phyloP scores from a whole-genome alignment of 2,113 vertebrate species.

The Centropus unirufus region DNA sequence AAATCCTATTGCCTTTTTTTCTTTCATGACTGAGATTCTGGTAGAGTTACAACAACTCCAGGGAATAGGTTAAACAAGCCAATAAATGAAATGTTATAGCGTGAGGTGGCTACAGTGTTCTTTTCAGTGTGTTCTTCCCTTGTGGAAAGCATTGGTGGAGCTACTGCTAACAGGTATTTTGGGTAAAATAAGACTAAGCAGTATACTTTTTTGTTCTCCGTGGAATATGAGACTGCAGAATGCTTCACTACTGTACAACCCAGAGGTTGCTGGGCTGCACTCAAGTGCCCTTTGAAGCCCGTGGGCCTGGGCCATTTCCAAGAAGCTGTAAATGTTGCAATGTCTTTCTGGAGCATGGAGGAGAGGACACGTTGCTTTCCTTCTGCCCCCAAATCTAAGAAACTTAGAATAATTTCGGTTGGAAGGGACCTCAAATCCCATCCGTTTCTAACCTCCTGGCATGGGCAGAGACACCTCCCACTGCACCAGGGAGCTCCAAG shows the following conservation, averaged over 20 bases:
- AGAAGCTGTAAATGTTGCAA: background rate
- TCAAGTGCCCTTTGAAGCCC: rapidly evolving
- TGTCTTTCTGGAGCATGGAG: rapidly evolving
- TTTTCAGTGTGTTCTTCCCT: background rate
- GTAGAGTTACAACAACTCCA: conserved; percentile 21
- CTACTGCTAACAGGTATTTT: background rate
- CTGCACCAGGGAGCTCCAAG: too few relatives aligned
- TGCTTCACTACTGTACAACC: background rate
- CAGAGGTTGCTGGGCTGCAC: background rate
- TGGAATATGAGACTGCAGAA: background rate
- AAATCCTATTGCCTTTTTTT: background rate
- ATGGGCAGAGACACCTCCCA: too few relatives aligned
- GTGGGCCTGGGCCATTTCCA: background rate
- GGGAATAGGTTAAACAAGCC: conserved; percentile 42
- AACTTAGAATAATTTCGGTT: too few relatives aligned
- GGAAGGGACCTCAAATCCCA: too few relatives aligned
- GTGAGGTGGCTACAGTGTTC: background rate
- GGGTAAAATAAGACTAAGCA: background rate
- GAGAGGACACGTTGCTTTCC: background rate
- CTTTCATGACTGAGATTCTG: background rate
- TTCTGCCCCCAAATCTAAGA: background rate
- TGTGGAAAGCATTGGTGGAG: background rate
- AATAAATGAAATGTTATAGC: conserved; percentile 8
- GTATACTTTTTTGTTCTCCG: background rate
- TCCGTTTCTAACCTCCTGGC: too few relatives aligned